Base-by-base conservation (phyloP, 2,888 invertebrate species). In the Sceliomorpha sp. region DNA sequence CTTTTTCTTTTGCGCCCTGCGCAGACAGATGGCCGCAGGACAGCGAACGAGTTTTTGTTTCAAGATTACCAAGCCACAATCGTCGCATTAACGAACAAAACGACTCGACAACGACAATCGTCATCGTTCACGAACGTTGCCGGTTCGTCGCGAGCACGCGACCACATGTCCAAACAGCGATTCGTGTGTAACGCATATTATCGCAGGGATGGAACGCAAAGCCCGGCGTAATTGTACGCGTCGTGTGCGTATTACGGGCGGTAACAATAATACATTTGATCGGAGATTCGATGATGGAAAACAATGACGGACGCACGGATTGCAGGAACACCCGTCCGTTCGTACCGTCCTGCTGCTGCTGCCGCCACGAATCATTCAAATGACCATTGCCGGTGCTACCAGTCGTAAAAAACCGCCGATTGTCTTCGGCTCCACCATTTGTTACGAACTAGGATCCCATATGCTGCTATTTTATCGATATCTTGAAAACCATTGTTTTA, bases 41-140 rank as follows among this genome's bases (percentile, higher is more conserved):
- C 56, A 67, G 67, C 31, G 55, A 56, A 63, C 69, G 77, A 80
- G 84, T 85, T 87, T 86, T 88, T 87, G 85, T 88, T 87, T 87
- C 85, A 82, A 86, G 82, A 78, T 79, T 78, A 72, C 77, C n/a
- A 76, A 77, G 78, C 77, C 81, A 82, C 86, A 87, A 87, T 86
- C 85, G 87, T 79, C 83, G 84, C 84, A 86, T 87, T 87, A 86
- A 71, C 81, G 79, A 82, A 87, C 85, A 86, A n/a, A 86, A 84
- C 82, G 82, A 80, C 75, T 82, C 83, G 80, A 82, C 83, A 81
- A 84, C 83, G 80, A 82, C 83, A 81, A 84, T 83, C 79, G 78
- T 66, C 62, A 74, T 72, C 80, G 77, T 76, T 72, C 80, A 77
- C 76, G 73, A 73, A 70, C 56, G 68, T 70, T 72, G 37, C 70